Evolutionary conservation across 1,140 invertebrate species (phyloP), one percentile per base, ranked within the genome.

Genomic region (Diabrotica virgifera): DNA sequence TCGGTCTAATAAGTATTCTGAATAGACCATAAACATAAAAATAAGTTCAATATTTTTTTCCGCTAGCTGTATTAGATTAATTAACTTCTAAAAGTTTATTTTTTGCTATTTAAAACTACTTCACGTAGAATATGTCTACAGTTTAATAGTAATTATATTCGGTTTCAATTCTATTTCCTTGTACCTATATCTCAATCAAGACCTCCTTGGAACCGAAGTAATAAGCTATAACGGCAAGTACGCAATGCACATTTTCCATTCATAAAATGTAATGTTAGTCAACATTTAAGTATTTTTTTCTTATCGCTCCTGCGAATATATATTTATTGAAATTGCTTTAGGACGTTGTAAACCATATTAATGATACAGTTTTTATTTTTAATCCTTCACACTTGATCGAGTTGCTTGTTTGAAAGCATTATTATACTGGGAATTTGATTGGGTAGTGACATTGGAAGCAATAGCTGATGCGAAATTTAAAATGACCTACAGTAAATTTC

Each of bases 331-430:
- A 57, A 35, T 36, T 57, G 55, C 55, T 57, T 36, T 36, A 57
- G 55, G 55, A 57, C 55, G 55, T 36, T 36, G 36, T 57, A 57
- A 36, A 57, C 24, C 55, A 57, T 57, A 38, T 57, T 57, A 57
- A 57, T 36, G 36, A 36, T 57, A 36, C 12, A 24, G 55, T 38
- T 36, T 57, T n/a, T 6, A 38, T n/a, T 57, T 57, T 57, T 57
- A 11, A 36, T 57, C 24, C 55, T 57, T 57, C 55, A 57, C 55
- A 57, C 55, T 57, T 57, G 55, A 36, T 57, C 36, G 51, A 8
- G n/a, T 52, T 52, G 51, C n/a, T 0, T 52, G n/a, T 52, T 12
- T 52, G 14, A 6, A 14, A 52, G 51, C n/a, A 14, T 52, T 52
- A 52, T 52, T 52, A 12, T n/a, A 52, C n/a, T 52, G 24, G 24